Conservation (phyloP, 2,888 invertebrate genomes). For the Rhagonycha lutea region DNA sequence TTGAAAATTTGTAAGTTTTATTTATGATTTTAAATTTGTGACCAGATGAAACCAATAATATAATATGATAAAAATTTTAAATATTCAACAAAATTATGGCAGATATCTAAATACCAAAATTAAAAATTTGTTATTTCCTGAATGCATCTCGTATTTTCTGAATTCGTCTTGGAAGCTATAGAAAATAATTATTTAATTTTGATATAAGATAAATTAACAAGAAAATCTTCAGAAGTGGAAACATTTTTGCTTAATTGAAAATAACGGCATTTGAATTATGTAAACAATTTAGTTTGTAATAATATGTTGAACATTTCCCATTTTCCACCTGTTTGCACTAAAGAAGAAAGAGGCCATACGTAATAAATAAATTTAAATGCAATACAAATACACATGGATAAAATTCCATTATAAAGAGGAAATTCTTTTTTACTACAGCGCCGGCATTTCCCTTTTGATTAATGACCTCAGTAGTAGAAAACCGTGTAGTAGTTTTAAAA, state of each 20-base stretch:
- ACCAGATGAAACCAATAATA: too few species aligned
- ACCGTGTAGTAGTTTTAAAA: slow-evolving; percentile 28
- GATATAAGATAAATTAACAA: too few species aligned
- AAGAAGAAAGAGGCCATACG: not conserved
- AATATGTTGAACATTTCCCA: not conserved
- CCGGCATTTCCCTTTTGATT: slow-evolving; percentile 30
- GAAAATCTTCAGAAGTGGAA: too few species aligned
- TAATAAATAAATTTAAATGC: not conserved
- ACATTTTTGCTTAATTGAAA: not conserved
- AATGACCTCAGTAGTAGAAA: slow-evolving; percentile 33
- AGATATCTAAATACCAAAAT: too few species aligned
- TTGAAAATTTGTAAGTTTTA: too few species aligned
- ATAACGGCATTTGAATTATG: not conserved
- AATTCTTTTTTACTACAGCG: slow-evolving; percentile 1
- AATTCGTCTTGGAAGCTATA: too few species aligned
- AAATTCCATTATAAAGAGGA: not conserved
- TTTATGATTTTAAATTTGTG: too few species aligned
- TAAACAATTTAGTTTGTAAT: not conserved
- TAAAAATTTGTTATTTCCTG: too few species aligned
- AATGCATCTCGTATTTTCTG: too few species aligned
- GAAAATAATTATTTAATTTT: too few species aligned
- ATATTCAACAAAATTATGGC: too few species aligned
- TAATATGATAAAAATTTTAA: too few species aligned
- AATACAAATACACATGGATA: not conserved
- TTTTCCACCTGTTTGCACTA: not conserved